Evolutionary conservation across 2,797 vertebrate species (phyloP).

Genomic region (Carapus acus): DNA sequence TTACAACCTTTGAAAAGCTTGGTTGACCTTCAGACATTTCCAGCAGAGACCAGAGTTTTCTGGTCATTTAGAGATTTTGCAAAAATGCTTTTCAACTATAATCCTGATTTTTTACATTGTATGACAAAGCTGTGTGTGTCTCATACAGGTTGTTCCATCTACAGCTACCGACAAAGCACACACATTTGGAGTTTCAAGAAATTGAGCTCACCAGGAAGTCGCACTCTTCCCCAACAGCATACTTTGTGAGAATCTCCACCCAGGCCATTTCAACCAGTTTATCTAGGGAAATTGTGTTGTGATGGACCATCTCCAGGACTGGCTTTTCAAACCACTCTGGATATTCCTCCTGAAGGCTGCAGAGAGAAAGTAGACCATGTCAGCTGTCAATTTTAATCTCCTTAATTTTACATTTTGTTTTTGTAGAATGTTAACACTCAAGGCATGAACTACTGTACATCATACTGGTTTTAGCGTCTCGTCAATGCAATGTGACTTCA

Average conservation of each 20-base stretch:
- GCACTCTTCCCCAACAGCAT: conserved; percentile 91
- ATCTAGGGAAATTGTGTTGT: conserved; percentile 94
- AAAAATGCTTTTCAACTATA: too few relatives aligned
- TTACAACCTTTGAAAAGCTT: too few relatives aligned
- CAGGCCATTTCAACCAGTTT: conserved; percentile 93
- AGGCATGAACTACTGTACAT: too few relatives aligned
- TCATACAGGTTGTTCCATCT: neutral
- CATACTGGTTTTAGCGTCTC: too few relatives aligned
- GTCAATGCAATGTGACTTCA: too few relatives aligned
- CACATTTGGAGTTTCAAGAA: neutral
- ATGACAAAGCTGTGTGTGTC: too few relatives aligned
- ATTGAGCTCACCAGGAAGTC: conserved; percentile 84
- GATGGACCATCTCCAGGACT: conserved; percentile 94
- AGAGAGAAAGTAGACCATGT: conserved; percentile 3
- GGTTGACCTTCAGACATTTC: too few relatives aligned
- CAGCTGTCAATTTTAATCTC: neutral
- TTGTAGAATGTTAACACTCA: too few relatives aligned
- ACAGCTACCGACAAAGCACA: neutral
- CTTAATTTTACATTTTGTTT: too few relatives aligned
- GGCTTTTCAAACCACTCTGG: conserved; percentile 96
- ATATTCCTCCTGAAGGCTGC: conserved; percentile 95
- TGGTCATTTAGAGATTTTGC: too few relatives aligned
- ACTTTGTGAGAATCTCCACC: conserved; percentile 98
- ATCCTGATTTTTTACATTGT: too few relatives aligned
- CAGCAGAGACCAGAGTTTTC: too few relatives aligned